Evolutionary conservation across 2,113 vertebrate species (phyloP).

Genomic region (Polyodon spathula): DNA sequence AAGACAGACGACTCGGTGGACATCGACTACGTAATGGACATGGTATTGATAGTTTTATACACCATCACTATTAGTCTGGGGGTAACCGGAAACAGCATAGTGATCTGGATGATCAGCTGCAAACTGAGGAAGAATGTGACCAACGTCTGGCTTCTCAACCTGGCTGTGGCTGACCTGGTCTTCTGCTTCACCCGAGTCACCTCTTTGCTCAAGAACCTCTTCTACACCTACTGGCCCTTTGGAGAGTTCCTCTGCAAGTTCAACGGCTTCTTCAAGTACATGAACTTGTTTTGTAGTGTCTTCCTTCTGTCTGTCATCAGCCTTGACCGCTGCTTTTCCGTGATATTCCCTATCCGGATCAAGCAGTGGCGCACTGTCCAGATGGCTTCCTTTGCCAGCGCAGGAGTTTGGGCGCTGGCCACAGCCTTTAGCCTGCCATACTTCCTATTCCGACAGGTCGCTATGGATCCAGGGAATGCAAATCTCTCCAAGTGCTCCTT

Average conservation of each 20-base stretch:
- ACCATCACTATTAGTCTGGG: conserved; percentile 51
- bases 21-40: conserved; percentile 40
- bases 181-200: conserved; percentile 46
- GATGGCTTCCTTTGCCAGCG: conserved; percentile 28
- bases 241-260: conserved; percentile 58
- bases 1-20: too few species aligned
- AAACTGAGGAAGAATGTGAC: conserved; percentile 40
- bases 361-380: conserved; percentile 31
- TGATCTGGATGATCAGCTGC: conserved; percentile 57
- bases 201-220: conserved; percentile 48
- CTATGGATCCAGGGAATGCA: conserved; percentile 18
- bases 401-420: conserved; percentile 35
- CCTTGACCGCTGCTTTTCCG: conserved; percentile 52
- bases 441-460: conserved; percentile 40
- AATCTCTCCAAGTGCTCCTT: conserved; percentile 49
- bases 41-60: conserved; percentile 43
- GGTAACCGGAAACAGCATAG: conserved; percentile 44
- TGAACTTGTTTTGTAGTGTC: conserved; percentile 65
- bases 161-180: conserved; percentile 58
- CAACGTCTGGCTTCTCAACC: conserved; percentile 58
- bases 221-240: conserved; percentile 53
- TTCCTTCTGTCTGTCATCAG: conserved; percentile 63
- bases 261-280: conserved; percentile 57
- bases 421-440: conserved; percentile 43
- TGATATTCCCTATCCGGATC: conserved; percentile 51